These are phyloP conservation scores for Phyllotreta cruciferae DNA, from an alignment of 2,888 invertebrate genomes.

Conservation along the genomic window DNA sequence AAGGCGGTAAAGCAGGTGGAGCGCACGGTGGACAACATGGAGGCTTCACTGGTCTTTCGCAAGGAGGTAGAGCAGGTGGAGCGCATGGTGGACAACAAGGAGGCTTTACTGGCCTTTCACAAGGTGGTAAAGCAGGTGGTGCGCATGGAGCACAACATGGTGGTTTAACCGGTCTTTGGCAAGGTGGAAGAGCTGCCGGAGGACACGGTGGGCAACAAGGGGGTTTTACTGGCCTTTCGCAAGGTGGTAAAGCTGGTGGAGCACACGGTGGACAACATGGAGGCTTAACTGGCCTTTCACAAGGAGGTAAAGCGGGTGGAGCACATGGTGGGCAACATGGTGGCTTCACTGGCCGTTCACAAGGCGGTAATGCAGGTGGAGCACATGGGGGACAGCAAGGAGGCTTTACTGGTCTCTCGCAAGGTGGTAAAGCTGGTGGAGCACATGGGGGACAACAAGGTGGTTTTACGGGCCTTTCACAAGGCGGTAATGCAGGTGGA, in stretches of 20 bases:
- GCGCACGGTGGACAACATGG: neutral
- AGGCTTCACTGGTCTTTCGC: neutral
- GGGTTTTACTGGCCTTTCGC: neutral
- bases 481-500: neutral
- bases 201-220: neutral
- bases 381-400: conserved; percentile 3
- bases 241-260: neutral
- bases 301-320: neutral
- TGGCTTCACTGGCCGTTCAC: neutral
- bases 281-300: neutral
- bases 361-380: neutral
- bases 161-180: neutral
- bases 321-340: neutral
- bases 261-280: neutral
- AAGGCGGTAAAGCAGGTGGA: neutral
- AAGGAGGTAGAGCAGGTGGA: neutral
- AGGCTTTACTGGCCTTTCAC: neutral
- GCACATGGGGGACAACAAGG: conserved; percentile 14
- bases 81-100: neutral
- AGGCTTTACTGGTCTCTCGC: neutral
- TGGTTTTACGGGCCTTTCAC: neutral
- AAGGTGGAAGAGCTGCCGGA: neutral
- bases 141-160: neutral
- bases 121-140: neutral
- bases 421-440: neutral